Percentiles rank a stretch among this genome's conserved stretches.
Evolutionary conservation across 2,797 vertebrate genomes (phyloP).

Genomic region (Harpagifer antarcticus): DNA sequence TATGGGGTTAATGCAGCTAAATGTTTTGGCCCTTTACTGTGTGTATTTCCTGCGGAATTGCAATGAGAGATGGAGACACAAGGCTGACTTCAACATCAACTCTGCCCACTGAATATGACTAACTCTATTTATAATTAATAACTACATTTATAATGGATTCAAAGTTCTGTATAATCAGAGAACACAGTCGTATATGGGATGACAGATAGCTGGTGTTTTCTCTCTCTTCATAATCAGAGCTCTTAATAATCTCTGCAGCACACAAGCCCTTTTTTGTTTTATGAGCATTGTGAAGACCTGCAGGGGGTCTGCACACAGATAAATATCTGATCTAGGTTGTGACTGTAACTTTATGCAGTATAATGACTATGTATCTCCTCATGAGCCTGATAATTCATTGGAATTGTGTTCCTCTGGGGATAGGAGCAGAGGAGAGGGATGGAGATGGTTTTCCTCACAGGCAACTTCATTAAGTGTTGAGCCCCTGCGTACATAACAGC

Average conservation of each 20-base stretch:
- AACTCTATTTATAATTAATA: constrained; percentile 59
- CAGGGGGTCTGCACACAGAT: constrained; percentile 11
- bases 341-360: constrained; percentile 14
- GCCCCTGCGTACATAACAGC: constrained; percentile 13
- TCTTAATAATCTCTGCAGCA: constrained; percentile 30
- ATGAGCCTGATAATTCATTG: constrained; percentile 26
- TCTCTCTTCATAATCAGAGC: constrained; percentile 13
- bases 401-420: constrained; percentile 32
- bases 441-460: constrained; percentile 25
- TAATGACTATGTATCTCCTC: constrained; percentile 23
- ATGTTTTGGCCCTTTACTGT: constrained; percentile 6
- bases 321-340: constrained; percentile 26
- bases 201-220: constrained; percentile 13
- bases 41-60: constrained; percentile 17
- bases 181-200: constrained; percentile 3
- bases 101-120: constrained; percentile 36
- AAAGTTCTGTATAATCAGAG: constrained; percentile 33
- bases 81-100: constrained; percentile 32
- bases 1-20: constrained; percentile 39
- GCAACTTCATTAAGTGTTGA: constrained; percentile 37
- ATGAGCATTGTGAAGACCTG: constrained; percentile 24
- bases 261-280: constrained; percentile 17
- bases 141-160: constrained; percentile 57
- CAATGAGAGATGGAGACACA: constrained; percentile 45
- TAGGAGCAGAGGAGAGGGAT: constrained; percentile 21